These are phyloP conservation scores for Phthorimaea operculella DNA, from an alignment of 1,140 invertebrate species.

Conservation along the genomic window DNA sequence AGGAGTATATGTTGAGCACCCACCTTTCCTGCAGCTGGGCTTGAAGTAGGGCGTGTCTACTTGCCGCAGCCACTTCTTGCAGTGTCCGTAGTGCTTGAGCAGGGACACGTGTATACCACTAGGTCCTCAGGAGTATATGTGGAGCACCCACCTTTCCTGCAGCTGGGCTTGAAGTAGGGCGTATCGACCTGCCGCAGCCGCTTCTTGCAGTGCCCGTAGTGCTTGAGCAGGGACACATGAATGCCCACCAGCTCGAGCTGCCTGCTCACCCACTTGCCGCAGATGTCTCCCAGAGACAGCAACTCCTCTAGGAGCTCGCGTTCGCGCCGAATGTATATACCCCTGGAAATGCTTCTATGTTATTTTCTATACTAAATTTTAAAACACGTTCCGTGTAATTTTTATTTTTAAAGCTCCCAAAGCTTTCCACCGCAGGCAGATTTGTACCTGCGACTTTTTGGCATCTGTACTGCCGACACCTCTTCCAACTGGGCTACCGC, in stretches of 20 bases:
- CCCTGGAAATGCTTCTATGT: constrained; percentile 66
- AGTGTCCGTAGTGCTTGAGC: constrained; percentile 88
- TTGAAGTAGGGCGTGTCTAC: constrained; percentile 68
- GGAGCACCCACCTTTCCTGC: constrained; percentile 62
- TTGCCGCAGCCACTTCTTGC: constrained; percentile 79
- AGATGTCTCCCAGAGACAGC: constrained; percentile 86
- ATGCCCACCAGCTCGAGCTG: constrained; percentile 86
- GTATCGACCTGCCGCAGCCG: constrained; percentile 74
- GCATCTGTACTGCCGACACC: too few species aligned
- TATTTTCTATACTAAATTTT: too few species aligned
- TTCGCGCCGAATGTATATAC: constrained; percentile 92
- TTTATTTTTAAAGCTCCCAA: too few species aligned
- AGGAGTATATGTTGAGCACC: too few species aligned
- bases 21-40: constrained; percentile 66
- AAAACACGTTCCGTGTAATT: too few species aligned
- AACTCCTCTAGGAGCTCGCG: constrained; percentile 90
- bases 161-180: constrained; percentile 65
- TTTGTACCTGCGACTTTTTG: too few species aligned
- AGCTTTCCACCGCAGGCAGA: too few species aligned
- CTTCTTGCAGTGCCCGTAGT: constrained; percentile 87
- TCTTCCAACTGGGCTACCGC: too few species aligned
- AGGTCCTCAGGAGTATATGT: too few species aligned
- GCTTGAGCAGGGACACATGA: constrained; percentile 84
- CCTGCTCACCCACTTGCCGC: constrained; percentile 83
- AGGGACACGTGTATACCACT: constrained; percentile 86